Conservation (phyloP, 2,888 invertebrate species). For the Trisateles emortualis region DNA sequence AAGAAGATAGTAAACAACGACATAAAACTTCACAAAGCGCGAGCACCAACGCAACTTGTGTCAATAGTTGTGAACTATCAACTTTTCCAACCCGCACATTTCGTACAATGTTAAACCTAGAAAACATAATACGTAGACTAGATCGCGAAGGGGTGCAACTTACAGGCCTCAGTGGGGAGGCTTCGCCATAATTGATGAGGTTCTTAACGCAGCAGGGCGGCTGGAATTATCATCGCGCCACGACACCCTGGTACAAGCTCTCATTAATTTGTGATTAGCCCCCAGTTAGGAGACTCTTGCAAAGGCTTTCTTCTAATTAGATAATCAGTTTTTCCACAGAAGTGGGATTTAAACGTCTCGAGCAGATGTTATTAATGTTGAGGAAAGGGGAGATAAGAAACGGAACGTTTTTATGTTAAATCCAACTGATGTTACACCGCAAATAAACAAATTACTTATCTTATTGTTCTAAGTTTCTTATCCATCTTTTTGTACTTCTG, state of each 20-base stretch:
- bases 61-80: background rate
- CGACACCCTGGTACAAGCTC: slow-evolving; percentile 80
- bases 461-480: slow-evolving; percentile 12
- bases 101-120: slow-evolving; percentile 22
- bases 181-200: slow-evolving; percentile 84
- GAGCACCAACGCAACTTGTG: background rate
- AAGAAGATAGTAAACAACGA: too few species aligned
- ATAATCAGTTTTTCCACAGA: slow-evolving; percentile 78
- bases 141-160: slow-evolving; percentile 63
- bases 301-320: slow-evolving; percentile 81
- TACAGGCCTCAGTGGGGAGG: slow-evolving; percentile 58
- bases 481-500: slow-evolving; percentile 8
- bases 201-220: slow-evolving; percentile 85
- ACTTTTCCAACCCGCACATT: slow-evolving; percentile 1
- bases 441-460: slow-evolving; percentile 22
- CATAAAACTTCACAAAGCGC: background rate
- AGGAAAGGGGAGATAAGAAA: slow-evolving; percentile 39
- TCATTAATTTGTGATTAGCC: slow-evolving; percentile 87
- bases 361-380: slow-evolving; percentile 64
- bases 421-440: slow-evolving; percentile 18
- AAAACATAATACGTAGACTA: slow-evolving; percentile 42
- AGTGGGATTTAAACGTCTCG: slow-evolving; percentile 61
- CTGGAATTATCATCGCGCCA: slow-evolving; percentile 80
- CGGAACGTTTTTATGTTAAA: slow-evolving; percentile 22
- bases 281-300: slow-evolving; percentile 74